Base-by-base conservation (phyloP, 2,888 invertebrate species). In the Pristionchus arcanus region DNA sequence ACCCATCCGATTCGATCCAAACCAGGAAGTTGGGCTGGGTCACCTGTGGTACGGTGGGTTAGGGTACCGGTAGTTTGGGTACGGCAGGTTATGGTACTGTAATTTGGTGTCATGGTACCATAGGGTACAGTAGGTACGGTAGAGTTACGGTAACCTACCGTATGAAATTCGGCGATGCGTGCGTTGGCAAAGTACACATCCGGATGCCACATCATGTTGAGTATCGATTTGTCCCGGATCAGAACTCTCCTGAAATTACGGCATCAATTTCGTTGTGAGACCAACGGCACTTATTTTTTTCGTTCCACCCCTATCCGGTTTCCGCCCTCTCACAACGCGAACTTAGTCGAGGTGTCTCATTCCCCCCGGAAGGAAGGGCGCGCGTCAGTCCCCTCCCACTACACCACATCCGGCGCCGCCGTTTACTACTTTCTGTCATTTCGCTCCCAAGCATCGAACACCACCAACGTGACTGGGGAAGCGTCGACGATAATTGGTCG, bases 111-210 rank as follows among this genome's bases (percentile, higher is more conserved):
- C 21, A 11, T 81, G 42, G 42, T 9, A 37, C 4, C 37, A 16
- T 5, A 84, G 84, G 55, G 53, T 28, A 83, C 19, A 4, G 55
- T 49, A 83, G 81, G 81, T 53, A 21, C 59, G 42, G 53, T n/a
- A 49, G 16, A n/a, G n/a, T n/a, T 66, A 49, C 25, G 19, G 21
- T 49, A 90, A 34, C 84, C 34, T 53, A 92, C 93, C 91, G 94
- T 91, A 91, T 95, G 95, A 89, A 95, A 95, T 77, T 93, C 92
- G n/a, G 95, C 93, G 16, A 92, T 93, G 68, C 94, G 90, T 4
- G 95, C 95, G 90, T 95, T 95, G 28, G 95, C 95, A 90, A 95
- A 95, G 90, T 95, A 95, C 21, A 95, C 92, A 91, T 95, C 95
- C 15, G 94, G 95, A 87, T 94, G 93, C 94, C 94, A 95, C 90